phyloP scores from a whole-genome alignment of 1,140 invertebrate species.

The Diorhabda carinulata region DNA sequence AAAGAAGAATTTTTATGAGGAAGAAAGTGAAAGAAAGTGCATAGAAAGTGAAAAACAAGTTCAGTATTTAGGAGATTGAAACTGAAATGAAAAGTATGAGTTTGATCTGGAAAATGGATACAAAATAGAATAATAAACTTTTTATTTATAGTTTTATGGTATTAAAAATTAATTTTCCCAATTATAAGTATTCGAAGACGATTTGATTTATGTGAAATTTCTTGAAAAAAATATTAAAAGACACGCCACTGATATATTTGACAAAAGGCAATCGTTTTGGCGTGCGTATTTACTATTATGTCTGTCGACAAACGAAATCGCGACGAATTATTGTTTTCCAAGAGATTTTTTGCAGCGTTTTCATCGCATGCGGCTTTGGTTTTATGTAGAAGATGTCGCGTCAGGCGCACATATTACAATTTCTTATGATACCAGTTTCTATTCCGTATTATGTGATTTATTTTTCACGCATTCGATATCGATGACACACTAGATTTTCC shows the following conservation, averaged over 20 bases:
- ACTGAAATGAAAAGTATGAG: no score
- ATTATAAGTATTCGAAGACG: no score
- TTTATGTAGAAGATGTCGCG: conserved; percentile 8
- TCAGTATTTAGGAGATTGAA: no score
- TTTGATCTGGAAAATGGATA: no score
- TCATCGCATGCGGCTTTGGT: conserved; percentile 5
- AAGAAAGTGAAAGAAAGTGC: no score
- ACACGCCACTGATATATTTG: neutral
- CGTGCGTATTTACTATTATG: conserved; percentile 5
- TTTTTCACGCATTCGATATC: conserved; percentile 9
- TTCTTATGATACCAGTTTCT: conserved; percentile 14
- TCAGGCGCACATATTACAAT: conserved; percentile 13
- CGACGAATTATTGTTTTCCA: conserved; percentile 12
- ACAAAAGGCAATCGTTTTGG: neutral
- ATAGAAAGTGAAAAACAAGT: no score
- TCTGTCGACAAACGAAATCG: conserved; percentile 2
- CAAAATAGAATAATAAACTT: no score
- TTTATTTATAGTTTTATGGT: no score
- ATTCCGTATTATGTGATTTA: conserved; percentile 8
- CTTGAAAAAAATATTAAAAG: no score
- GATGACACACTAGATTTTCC: conserved; percentile 5
- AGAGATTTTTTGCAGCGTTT: conserved; percentile 5
- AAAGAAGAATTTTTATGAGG: no score
- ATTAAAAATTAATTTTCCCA: no score
- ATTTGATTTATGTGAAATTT: no score